Evolutionary conservation across 1,140 invertebrate species (phyloP).

Genomic region (Drosophila ambigua): DNA sequence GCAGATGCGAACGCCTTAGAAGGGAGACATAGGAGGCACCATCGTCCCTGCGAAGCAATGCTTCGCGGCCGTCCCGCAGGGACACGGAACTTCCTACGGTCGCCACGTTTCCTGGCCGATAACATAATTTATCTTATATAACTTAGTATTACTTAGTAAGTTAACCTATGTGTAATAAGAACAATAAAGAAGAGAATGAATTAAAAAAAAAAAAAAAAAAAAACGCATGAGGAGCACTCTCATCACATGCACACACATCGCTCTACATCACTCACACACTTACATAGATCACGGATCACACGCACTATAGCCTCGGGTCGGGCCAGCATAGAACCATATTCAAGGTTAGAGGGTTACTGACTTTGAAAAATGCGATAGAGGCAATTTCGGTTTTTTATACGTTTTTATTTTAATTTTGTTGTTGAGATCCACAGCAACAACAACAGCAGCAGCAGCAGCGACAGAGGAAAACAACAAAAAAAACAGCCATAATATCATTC

Average conservation of each 20-base stretch:
- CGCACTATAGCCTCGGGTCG: slow-evolving; percentile 49
- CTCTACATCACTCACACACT: slow-evolving; percentile 1
- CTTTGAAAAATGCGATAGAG: slow-evolving; percentile 80
- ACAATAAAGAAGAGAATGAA: too few relatives aligned
- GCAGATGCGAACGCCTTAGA: too few relatives aligned
- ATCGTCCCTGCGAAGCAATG: too few relatives aligned
- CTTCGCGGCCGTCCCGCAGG: too few relatives aligned
- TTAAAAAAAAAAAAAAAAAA: too few relatives aligned
- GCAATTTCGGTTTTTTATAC: slow-evolving; percentile 52
- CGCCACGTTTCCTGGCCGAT: too few relatives aligned
- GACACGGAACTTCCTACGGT: too few relatives aligned
- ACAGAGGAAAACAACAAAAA: slow-evolving; percentile 30
- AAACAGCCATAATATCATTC: too few relatives aligned
- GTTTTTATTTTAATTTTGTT: slow-evolving; percentile 33
- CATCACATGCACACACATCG: slow-evolving; percentile 5
- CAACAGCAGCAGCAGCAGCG: slow-evolving; percentile 18
- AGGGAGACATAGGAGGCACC: too few relatives aligned
- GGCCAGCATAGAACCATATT: slow-evolving; percentile 63
- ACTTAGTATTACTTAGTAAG: too few relatives aligned
- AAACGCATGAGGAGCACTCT: slow-evolving; percentile 9
- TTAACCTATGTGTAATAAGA: too few relatives aligned
- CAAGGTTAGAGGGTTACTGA: slow-evolving; percentile 83
- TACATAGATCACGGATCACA: slow-evolving; percentile 37
- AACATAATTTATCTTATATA: too few relatives aligned
- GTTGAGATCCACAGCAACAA: slow-evolving; percentile 1